Evolutionary conservation across 2,797 vertebrate genomes (phyloP), one percentile per base, ranked within the genome.

Genomic region (Cyclura pinguis): DNA sequence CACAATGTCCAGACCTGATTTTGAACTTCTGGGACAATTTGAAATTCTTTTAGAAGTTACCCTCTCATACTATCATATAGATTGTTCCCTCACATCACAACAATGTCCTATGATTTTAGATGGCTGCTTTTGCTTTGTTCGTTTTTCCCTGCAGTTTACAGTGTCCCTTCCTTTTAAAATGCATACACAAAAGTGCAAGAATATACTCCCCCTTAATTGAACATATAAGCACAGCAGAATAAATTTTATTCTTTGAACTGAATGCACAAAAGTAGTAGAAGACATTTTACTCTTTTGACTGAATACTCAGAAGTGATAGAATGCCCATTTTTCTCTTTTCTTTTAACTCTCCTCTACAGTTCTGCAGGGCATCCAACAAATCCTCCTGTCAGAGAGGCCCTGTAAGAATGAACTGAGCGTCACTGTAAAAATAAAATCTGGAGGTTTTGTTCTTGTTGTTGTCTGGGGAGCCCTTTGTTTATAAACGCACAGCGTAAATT

Each of bases 401-500:
- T 16, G 50, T 57, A 83, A 27, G 69, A 59, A 50, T 76, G 55
- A 50, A 29, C 38, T 59, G 27, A 88, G 69, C 47, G 3, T 72
- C 42, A 38, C 7, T 55, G 32, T 38, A 55, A 72, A 76, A 72
- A 42, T 52, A 72, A 69, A 32, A 73, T n/a, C 69, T 64, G 14
- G 42, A 67, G 13, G 6, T 69, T 50, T 78, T 50, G 16, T 13
- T 24, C 14, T 29, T 77, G 35, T 20, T 80, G 32, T 80, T 78
- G 35, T 69, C 72, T 59, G 50, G 18, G 20, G 38, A 8, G 20
- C 35, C 18, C 73, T 78, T 78, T 64, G n/a, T 80, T 80, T 62
- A 80, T 77, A 57, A 89, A 87, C 84, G 35, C 38, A 84, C 50
- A 62, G 55, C 16, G 12, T 57, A 80, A 89, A 57, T 91, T 82